Evolutionary conservation across 1,140 invertebrate genomes (phyloP), one percentile per base, ranked within the genome.

Genomic region (Pseudomyrmex gracilis): DNA sequence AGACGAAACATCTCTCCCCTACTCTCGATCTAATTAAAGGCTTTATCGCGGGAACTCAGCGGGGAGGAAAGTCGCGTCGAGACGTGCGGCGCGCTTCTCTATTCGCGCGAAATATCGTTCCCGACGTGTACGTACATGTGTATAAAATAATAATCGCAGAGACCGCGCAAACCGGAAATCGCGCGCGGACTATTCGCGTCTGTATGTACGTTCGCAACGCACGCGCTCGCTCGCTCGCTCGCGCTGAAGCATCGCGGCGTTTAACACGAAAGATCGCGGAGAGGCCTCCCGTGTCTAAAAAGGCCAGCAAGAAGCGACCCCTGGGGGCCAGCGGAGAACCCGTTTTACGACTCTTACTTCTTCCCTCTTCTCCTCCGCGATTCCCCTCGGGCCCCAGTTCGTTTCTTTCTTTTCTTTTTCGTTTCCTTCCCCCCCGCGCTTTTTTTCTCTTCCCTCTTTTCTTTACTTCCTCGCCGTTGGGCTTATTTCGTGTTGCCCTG

Each of bases 301-400:
- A 85, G 61, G 61, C 51, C n/a, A 85, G 15, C 15, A 71, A 82
- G 55, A 82, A 73, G 51, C 74, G 83, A 83, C 85, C 85, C 82
- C 85, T 74, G 77, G 22, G 77, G 82, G 85, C 68, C 78, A 82
- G 71, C 17, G 58, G 70, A 86, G 86, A 89, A 89, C 88, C 82
- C 86, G 88, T 89, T 89, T 84, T 85, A 83, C 87, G 82, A 86
- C 87, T 84, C 66, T 80, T 83, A 78, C 82, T 83, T 67, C 73
- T 83, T 83, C 63, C 78, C 73, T 85, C 5, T 0, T 34, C 34
- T 34, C 0, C 5, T 34, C 34, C 78, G 73, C 76, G 63, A 77
- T 77, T 71, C 70, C 78, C 73, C 45, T 45, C 55, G 58, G 58
- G 34, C 53, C 60, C 20, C 64, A 22, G 60, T 10, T 55, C 71